Evolutionary conservation across 2,113 vertebrate genomes (phyloP).

Genomic region (Lanius ludovicianus): DNA sequence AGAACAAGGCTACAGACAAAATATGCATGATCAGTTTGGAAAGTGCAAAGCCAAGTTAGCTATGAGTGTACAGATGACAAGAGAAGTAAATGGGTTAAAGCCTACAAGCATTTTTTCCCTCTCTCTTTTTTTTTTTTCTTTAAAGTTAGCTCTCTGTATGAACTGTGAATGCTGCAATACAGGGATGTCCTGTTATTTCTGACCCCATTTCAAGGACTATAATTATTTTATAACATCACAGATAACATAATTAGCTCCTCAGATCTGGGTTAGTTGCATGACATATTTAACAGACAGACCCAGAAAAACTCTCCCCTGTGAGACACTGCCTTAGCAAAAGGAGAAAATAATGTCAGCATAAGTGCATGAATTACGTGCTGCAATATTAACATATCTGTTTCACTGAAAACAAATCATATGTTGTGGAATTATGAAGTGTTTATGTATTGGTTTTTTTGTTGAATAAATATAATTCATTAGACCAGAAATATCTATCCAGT

Average conservation of each 20-base stretch:
- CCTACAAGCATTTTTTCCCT: background rate
- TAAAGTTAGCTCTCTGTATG: background rate
- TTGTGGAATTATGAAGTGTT: background rate
- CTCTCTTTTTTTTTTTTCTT: background rate
- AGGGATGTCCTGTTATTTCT: background rate
- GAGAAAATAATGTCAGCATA: background rate
- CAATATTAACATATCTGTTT: background rate
- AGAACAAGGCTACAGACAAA: background rate
- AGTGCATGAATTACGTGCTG: background rate
- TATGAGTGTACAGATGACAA: background rate
- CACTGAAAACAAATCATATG: background rate
- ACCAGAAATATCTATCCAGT: background rate
- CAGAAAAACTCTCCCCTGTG: background rate
- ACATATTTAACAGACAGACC: slow-evolving; percentile 21
- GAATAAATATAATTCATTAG: background rate
- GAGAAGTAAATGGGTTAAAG: background rate
- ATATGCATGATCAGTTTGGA: background rate
- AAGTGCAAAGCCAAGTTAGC: background rate
- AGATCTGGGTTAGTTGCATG: background rate
- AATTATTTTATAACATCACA: slow-evolving; percentile 32
- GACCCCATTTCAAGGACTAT: background rate
- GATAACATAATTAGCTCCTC: slow-evolving; percentile 15
- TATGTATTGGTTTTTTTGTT: background rate
- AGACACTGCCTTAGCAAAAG: background rate
- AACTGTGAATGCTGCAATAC: background rate